Conservation (phyloP, 1,140 invertebrate genomes). For the Hyles vespertilio region DNA sequence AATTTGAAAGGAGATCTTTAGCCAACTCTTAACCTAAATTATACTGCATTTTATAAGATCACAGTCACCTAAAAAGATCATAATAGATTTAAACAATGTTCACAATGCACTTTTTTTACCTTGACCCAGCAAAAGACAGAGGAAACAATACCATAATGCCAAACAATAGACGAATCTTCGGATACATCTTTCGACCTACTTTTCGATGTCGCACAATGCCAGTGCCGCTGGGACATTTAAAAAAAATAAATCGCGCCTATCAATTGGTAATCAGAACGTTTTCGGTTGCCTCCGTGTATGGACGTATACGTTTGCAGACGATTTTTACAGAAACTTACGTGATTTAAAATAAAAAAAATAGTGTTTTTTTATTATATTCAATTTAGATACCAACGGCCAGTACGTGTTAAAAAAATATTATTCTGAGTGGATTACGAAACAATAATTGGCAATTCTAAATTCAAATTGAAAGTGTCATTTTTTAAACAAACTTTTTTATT, state of each 20-base stretch:
- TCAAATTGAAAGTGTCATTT: no score
- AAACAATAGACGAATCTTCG: constrained; percentile 46
- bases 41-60: no score
- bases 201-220: constrained; percentile 39
- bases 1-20: no score
- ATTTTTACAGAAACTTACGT: neutral
- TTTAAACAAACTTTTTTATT: no score
- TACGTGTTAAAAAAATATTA: no score
- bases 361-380: no score
- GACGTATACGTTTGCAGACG: constrained; percentile 20
- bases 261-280: constrained; percentile 40
- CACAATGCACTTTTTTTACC: neutral
- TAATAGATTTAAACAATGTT: neutral
- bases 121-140: neutral
- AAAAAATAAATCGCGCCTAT: constrained; percentile 50
- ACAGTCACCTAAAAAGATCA: neutral
- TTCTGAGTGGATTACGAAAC: no score
- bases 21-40: no score
- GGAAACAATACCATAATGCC: constrained; percentile 20
- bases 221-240: constrained; percentile 33
- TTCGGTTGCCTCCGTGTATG: constrained; percentile 34
- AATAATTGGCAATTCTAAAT: no score
- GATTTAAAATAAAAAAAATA: no score
- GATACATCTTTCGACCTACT: constrained; percentile 51
- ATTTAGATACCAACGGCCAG: no score